Percentiles rank a stretch among this genome's conserved stretches.
Evolutionary conservation across 2,888 invertebrate species (phyloP).

Genomic region (Drosophila buzzatii): DNA sequence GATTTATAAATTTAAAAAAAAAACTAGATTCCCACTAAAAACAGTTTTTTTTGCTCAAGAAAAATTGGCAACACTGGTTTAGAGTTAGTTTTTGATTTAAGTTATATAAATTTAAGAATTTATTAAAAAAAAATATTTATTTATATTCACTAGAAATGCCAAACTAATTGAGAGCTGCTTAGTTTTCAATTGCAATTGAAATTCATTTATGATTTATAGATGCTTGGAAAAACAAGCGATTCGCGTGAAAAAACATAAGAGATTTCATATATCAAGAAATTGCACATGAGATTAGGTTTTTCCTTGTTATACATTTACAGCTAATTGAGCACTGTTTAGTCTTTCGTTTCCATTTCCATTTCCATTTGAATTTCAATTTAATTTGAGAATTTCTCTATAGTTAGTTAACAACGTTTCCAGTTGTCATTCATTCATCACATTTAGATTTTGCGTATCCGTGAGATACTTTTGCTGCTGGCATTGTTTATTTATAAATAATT

Average conservation of each 20-base stretch:
- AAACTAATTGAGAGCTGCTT: background rate
- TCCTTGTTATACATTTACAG: too few species aligned
- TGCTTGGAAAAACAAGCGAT: background rate
- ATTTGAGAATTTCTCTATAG: background rate
- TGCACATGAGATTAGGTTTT: background rate
- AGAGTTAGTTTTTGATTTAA: too few species aligned
- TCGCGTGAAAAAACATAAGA: background rate
- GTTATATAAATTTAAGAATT: too few species aligned
- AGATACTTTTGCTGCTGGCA: slow-evolving; percentile 52
- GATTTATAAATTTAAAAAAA: too few species aligned
- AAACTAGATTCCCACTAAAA: too few species aligned
- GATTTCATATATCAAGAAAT: background rate
- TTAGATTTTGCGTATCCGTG: slow-evolving; percentile 48
- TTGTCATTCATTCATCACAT: slow-evolving; percentile 77
- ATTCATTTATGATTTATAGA: background rate
- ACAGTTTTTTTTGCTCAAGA: too few species aligned
- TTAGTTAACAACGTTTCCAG: slow-evolving; percentile 32
- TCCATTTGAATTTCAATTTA: background rate
- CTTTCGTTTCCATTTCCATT: slow-evolving; percentile 22
- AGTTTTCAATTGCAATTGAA: background rate
- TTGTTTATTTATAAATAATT: slow-evolving; percentile 63
- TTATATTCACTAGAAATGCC: background rate
- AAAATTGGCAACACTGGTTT: too few species aligned
- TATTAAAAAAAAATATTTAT: background rate
- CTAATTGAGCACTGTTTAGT: background rate